Evolutionary conservation across 2,797 vertebrate species (phyloP).

Genomic region (Sternarchorhynchus goeldii): DNA sequence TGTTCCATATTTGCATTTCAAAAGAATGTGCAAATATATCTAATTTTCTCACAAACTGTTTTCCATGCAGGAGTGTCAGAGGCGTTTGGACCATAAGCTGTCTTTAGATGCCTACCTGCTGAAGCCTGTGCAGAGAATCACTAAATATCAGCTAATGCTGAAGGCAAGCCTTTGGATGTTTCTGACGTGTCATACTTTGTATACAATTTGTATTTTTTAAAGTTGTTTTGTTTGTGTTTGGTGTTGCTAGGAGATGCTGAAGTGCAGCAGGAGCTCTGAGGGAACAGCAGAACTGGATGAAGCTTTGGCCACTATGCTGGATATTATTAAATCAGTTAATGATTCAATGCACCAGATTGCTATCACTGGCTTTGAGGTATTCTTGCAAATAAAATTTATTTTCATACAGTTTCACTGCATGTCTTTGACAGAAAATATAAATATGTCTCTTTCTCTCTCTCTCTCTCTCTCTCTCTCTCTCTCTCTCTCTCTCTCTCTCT

Average conservation of each 20-base stretch:
- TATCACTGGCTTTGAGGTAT: conserved; percentile 95
- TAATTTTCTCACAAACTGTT: not conserved
- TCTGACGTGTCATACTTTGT: not conserved
- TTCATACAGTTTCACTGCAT: too few relatives aligned
- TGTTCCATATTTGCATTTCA: not conserved
- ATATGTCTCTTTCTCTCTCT: not conserved
- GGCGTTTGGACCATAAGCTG: conserved; percentile 91
- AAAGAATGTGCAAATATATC: not conserved
- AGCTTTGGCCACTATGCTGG: conserved; percentile 84
- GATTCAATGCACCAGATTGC: conserved; percentile 95
- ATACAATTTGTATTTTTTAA: not conserved
- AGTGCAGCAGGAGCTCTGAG: conserved; percentile 84
- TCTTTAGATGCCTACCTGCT: conserved; percentile 92
- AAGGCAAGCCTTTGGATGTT: conserved; percentile 75
- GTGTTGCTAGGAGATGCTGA: conserved; percentile 81
- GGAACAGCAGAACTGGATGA: conserved; percentile 85
- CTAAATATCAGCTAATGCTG: conserved; percentile 90
- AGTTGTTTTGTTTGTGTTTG: conserved; percentile 1
- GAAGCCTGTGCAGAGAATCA: conserved; percentile 93
- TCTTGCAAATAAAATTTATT: conserved; percentile 14
- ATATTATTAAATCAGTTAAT: conserved; percentile 93
- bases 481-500: not conserved
- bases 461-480: not conserved
- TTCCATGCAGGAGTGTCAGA: conserved; percentile 87
- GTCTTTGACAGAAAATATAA: too few relatives aligned